phyloP scores from a whole-genome alignment of 92 coral and sea anemone species.

The Paramuricea clavata region DNA sequence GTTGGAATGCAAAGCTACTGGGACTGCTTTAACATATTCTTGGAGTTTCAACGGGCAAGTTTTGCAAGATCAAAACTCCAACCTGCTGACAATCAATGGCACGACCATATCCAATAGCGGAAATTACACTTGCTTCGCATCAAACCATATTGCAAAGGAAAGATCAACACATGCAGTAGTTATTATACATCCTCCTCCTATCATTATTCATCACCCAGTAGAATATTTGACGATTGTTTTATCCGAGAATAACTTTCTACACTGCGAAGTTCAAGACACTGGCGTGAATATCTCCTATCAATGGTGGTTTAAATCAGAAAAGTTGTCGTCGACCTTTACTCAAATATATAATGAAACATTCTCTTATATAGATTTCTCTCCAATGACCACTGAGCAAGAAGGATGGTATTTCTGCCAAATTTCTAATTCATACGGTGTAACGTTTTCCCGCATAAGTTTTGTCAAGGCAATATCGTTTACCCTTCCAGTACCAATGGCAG shows the following conservation, averaged over 20 bases:
- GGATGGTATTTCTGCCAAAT: constrained; percentile 79
- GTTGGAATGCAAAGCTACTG: constrained; percentile 70
- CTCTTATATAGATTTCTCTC: constrained; percentile 56
- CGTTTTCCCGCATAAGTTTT: constrained; percentile 57
- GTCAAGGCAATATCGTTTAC: constrained; percentile 66
- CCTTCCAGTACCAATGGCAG: constrained; percentile 68
- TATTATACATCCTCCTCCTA: constrained; percentile 75
- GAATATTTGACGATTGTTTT: constrained; percentile 53
- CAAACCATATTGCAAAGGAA: constrained; percentile 71
- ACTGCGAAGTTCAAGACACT: constrained; percentile 62
- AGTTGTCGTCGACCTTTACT: constrained; percentile 14
- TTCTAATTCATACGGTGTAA: constrained; percentile 72
- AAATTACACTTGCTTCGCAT: constrained; percentile 74
- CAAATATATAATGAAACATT: constrained; percentile 50
- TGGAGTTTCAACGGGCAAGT: constrained; percentile 70
- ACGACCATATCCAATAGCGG: constrained; percentile 67
- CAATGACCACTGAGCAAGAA: constrained; percentile 38
- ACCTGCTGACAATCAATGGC: constrained; percentile 48
- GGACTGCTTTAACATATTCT: constrained; percentile 54
- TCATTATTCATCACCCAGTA: constrained; percentile 67
- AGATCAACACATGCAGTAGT: constrained; percentile 71
- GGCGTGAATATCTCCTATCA: constrained; percentile 59
- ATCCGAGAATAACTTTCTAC: constrained; percentile 48
- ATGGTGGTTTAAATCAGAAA: constrained; percentile 70
- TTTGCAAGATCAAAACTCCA: constrained; percentile 37